A percentile compares a stretch with the other conserved stretches of the same genome.
Evolutionary conservation across 1,140 invertebrate species (phyloP).

Genomic region (Drosophila carrolli): DNA sequence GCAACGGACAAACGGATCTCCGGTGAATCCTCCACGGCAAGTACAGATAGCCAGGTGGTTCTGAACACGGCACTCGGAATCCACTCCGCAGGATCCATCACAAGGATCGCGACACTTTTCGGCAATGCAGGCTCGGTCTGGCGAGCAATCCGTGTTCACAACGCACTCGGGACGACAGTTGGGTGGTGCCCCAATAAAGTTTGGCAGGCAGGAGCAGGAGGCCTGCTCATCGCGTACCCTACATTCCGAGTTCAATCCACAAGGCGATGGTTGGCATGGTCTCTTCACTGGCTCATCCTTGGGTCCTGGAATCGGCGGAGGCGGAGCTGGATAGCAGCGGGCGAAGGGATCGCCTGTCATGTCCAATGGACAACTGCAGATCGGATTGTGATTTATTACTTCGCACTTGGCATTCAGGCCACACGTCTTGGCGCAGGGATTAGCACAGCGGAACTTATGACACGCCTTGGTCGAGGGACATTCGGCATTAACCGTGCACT

Average conservation of each 20-base stretch:
- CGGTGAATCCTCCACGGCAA: constrained; percentile 88
- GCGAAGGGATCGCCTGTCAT: constrained; percentile 91
- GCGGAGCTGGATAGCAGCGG: constrained; percentile 86
- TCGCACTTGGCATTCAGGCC: constrained; percentile 89
- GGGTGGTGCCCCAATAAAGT: constrained; percentile 91
- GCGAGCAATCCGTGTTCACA: constrained; percentile 92
- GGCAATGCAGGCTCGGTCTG: constrained; percentile 90
- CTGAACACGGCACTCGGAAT: constrained; percentile 90
- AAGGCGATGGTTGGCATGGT: constrained; percentile 92
- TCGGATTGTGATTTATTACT: constrained; percentile 90
- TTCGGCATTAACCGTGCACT: constrained; percentile 90
- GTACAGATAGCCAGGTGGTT: constrained; percentile 91
- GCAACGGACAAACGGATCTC: constrained; percentile 91
- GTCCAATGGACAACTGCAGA: constrained; percentile 89
- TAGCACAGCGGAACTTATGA: constrained; percentile 89
- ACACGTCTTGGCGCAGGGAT: constrained; percentile 90
- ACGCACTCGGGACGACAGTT: constrained; percentile 92
- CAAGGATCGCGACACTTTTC: constrained; percentile 92
- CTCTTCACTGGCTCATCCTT: constrained; percentile 86
- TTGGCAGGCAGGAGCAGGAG: constrained; percentile 90
- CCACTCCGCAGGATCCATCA: constrained; percentile 91
- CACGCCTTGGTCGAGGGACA: constrained; percentile 89
- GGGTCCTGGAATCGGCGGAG: constrained; percentile 11
- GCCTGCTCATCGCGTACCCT: constrained; percentile 87
- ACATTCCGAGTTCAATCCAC: constrained; percentile 91